These are phyloP conservation scores for Drosophila nr. perissopoda DNA, from an alignment of 2,888 invertebrate species.

Conservation along the genomic window DNA sequence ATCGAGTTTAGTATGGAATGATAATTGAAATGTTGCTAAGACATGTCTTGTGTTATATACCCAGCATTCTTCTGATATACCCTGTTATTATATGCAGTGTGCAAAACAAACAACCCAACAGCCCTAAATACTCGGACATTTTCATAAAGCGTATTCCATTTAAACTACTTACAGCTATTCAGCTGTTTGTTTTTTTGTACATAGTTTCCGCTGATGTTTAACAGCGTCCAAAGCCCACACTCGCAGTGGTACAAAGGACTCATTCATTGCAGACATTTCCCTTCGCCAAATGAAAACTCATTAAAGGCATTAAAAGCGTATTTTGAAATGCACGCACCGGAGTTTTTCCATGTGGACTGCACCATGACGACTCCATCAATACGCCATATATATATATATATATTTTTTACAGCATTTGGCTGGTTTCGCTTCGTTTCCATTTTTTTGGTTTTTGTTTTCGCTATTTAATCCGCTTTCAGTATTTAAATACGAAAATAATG, in stretches of 20 bases:
- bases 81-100: background rate
- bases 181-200: background rate
- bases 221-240: background rate
- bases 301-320: constrained; percentile 74
- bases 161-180: constrained; percentile 26
- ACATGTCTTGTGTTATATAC: background rate
- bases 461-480: constrained; percentile 80
- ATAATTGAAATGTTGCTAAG: background rate
- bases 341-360: constrained; percentile 27
- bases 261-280: constrained; percentile 38
- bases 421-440: constrained; percentile 25
- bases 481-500: constrained; percentile 78
- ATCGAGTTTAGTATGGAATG: background rate
- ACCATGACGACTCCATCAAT: constrained; percentile 74
- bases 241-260: constrained; percentile 16
- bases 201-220: constrained; percentile 39
- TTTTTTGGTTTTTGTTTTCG: constrained; percentile 21
- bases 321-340: constrained; percentile 58
- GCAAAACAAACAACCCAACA: background rate
- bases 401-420: constrained; percentile 57
- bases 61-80: background rate
- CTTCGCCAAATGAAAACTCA: constrained; percentile 59
- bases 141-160: background rate
- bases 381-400: constrained; percentile 42
- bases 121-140: background rate